Base-by-base conservation (phyloP, 2,113 vertebrate species). In the Brachyistius frenatus region DNA sequence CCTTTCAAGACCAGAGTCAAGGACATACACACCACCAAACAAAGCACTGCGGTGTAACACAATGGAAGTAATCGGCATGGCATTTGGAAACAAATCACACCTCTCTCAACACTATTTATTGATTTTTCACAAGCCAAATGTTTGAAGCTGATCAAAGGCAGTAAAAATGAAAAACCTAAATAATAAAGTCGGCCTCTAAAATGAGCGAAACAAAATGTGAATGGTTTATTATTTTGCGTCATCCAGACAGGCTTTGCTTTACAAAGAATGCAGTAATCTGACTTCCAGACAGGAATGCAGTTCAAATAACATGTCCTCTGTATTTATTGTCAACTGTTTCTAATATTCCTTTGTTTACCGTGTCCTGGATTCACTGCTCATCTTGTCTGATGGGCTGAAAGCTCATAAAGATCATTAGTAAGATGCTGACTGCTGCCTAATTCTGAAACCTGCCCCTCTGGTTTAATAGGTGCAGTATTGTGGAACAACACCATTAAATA, bases 351-450 rank as follows among this genome's bases (percentile, higher is more conserved):
- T 16, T n/a, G 7, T 3, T 9, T 14, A 14, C 13, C 47, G n/a
- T 15, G 30, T 50, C 15, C 70, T 56, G 37, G 14, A 53, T n/a
- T 66, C 39, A 23, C 52, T 16, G 36, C 54, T 66, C 41, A 30
- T 63, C 41, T 66, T 13, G 11, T 55, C 46, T 11, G 23, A 61
- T 37, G 63, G 31, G 56, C 64, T 49, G 36, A 54, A 41, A 72
- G 62, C 80, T 78, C 53, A 7, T 7, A 2, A 35, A 64, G 46
- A 56, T 70, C 82, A 56, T 83, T 70, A 81, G 30, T 10, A 7
- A 81, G 66, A 68, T 37, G 76, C 82, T 78, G 79, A 78, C 66
- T 30, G 53, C 80, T 39, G 66, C 10, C 37, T 49, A 41, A 57
- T 36, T 71, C 15, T 73, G 49, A 54, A 69, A 23, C 23, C 23